A percentile compares a stretch with the other conserved stretches of the same genome.
Conservation (phyloP, 2,113 vertebrate genomes). For the Microtus montanus region DNA sequence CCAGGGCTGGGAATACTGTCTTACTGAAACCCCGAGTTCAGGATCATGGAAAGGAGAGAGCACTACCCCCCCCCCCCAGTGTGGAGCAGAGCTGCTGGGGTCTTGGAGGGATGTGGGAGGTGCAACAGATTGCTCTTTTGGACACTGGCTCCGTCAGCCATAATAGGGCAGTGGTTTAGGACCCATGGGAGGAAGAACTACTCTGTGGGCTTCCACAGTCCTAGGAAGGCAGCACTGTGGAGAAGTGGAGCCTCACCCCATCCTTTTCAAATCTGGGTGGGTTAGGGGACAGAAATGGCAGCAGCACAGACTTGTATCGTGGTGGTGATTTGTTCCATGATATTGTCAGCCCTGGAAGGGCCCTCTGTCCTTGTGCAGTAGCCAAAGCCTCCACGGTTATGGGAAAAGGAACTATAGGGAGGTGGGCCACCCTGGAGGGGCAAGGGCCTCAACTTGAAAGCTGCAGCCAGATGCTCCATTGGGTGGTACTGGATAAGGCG, state of each 20-base stretch:
- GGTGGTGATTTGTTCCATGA: not conserved
- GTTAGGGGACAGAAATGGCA: not conserved
- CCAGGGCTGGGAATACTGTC: not conserved
- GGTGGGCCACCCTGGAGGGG: not conserved
- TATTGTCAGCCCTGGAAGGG: not conserved
- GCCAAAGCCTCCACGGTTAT: not conserved
- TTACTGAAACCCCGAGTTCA: not conserved
- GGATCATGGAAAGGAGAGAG: not conserved
- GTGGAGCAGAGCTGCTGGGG: not conserved
- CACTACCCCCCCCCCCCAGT: not conserved
- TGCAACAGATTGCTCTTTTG: not conserved
- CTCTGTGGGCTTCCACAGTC: rapidly evolving
- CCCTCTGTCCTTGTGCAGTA: not conserved
- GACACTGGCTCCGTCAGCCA: not conserved
- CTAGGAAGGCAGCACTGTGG: rapidly evolving
- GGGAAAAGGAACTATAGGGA: slow-evolving; percentile 5
- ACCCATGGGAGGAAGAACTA: rapidly evolving
- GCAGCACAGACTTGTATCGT: not conserved
- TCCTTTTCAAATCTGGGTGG: not conserved
- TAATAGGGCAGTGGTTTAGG: not conserved
- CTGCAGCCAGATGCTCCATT: not conserved
- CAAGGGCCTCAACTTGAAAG: not conserved
- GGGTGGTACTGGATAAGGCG: not conserved
- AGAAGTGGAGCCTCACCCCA: not conserved
- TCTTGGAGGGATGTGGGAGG: not conserved